A percentile compares a stretch with the other conserved stretches of the same genome.
Conservation (phyloP, 23 tunicate species). For the Clavelina lepadiformis region DNA sequence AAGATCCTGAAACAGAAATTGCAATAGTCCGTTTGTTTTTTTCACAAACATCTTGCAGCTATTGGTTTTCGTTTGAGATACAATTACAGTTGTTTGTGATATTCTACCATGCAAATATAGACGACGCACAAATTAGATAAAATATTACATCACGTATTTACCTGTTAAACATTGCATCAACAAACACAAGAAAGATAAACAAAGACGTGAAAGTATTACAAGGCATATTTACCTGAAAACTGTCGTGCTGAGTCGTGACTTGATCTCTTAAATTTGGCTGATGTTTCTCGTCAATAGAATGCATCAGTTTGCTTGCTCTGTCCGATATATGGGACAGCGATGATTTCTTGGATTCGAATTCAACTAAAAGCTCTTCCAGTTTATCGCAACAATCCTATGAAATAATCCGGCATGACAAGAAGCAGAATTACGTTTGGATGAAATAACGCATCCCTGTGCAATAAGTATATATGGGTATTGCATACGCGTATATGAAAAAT, state of each 20-base stretch:
- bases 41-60: no score
- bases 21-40: no score
- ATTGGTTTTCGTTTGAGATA: no score
- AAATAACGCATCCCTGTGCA: no score
- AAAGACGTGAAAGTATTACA: neutral
- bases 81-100: no score
- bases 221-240: constrained; percentile 75
- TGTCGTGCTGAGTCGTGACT: constrained; percentile 41
- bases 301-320: constrained; percentile 39
- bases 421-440: no score
- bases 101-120: no score
- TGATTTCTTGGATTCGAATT: constrained; percentile 66
- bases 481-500: no score
- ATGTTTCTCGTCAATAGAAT: constrained; percentile 18
- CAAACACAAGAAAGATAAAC: neutral
- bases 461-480: no score
- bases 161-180: neutral
- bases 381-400: constrained; percentile 45
- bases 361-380: constrained; percentile 49
- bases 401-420: no score
- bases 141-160: no score
- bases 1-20: constrained; percentile 42
- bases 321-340: constrained; percentile 52
- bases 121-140: no score
- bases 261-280: constrained; percentile 35